Evolutionary conservation across 2,113 vertebrate species (phyloP), one percentile per base, ranked within the genome.

Genomic region (Labeo rohita): DNA sequence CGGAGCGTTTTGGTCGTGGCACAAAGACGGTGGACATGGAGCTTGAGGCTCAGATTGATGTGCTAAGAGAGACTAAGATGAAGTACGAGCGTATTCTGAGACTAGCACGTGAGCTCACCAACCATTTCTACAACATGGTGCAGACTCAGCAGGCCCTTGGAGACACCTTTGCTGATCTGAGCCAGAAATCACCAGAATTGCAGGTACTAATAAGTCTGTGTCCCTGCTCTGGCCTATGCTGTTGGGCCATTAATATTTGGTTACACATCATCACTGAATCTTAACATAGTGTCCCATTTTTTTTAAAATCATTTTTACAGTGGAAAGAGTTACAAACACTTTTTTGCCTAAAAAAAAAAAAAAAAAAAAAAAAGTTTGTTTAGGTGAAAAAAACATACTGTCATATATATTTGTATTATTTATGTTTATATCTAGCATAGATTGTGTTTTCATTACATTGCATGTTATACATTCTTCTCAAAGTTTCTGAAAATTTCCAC

Each of bases 181-280:
- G 98, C 93, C 98, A 99, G 95, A 99, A 99, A 89, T 98, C 98
- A 4, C 98, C 98, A 0, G 98, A 99, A 91, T 96, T 99, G 36
- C 96, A 98, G 96, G 98, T 98, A 74, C 72, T n/a, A 80, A 8
- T 79, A 3, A 6, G 61, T 43, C 61, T 43, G n/a, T 21, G n/a
- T 34, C 75, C 70, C 13, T 73, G 70, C 6, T 45, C 2, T 47
- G 7, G 3, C 16, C 36, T 73, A 36, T 4, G 13, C 5, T 66
- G 63, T 66, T 66, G 28, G 28, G 28, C 6, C 12, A 36, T 36
- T 68, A 28, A 68, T 68, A 8, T 28, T 50, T 50, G 45, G n/a
- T 75, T 50, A 23, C 45, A 13, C 50, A 47, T 7, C 47, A 8
- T 12, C 45, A 75, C 73, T 23, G n/a, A 47, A 75, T 50, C 45